Percentiles rank a stretch among this genome's conserved stretches.
Conservation (phyloP, 2,888 invertebrate species). For the Sialis fuliginosa region DNA sequence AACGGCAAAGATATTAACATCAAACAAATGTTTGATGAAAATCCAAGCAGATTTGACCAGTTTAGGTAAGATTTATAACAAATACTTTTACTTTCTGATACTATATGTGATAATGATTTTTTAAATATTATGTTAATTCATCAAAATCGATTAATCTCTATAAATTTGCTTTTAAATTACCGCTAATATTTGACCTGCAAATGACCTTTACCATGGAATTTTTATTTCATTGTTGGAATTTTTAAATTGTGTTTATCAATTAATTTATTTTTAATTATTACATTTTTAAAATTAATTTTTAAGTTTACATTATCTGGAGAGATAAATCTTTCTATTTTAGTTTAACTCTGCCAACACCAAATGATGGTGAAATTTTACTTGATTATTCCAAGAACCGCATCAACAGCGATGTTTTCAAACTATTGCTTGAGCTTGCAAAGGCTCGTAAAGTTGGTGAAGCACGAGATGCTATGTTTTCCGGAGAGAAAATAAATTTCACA, state of each 20-base stretch:
- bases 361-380: conserved; percentile 78
- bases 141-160: no score
- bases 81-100: no score
- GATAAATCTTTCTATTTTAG: no score
- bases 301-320: no score
- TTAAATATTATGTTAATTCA: no score
- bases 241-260: no score
- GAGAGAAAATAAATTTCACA: conserved; percentile 95
- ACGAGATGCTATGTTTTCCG: conserved; percentile 79
- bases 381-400: conserved; percentile 96
- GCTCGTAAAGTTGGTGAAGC: conserved; percentile 69
- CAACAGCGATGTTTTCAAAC: conserved; percentile 51
- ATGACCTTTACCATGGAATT: no score
- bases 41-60: conserved; percentile 69
- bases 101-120: no score
- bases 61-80: conserved; percentile 47
- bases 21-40: conserved; percentile 60
- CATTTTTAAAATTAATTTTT: no score
- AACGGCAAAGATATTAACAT: conserved; percentile 65
- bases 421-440: conserved; percentile 67
- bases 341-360: conserved; percentile 54
- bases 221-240: background rate
- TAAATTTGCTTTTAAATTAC: no score
- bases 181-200: no score
- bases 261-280: no score